Base-by-base conservation (phyloP, 2,113 vertebrate genomes). In the Leptobrachium leishanense region DNA sequence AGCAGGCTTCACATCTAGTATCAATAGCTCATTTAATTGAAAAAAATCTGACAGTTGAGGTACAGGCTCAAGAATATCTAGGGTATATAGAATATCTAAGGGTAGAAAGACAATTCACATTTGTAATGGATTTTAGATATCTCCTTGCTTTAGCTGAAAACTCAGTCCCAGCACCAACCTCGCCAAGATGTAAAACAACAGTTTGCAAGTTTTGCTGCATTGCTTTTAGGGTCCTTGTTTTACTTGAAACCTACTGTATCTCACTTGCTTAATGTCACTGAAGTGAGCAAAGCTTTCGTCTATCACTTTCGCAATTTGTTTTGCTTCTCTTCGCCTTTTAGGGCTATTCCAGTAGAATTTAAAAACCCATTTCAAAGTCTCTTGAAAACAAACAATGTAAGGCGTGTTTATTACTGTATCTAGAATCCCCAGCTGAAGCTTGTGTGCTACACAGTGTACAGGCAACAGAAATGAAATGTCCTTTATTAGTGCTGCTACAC, bases 271-370 rank as follows among this genome's bases (percentile, higher is more conserved):
- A 62, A 62, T 12, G 57, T 20, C n/a, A 62, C n/a, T 62, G 57
- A 62, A 62, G 57, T 62, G 57, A 62, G 11, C 57, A 62, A 3
- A 62, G 11, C 57, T 62, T 62, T 62, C 12, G 3, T 62, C 57
- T 62, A 62, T 62, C 2, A 62, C 57, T 62, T 62, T 62, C 11
- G 57, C n/a, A 62, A 62, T 62, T 62, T 62, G 5, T 62, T 62
- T 62, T 62, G 57, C 57, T 5, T 46, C 57, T 62, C 57, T 62
- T 62, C n/a, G 57, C 57, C 57, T 62, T 62, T 62, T 62, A 62
- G 57, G 57, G 57, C 57, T 62, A 62, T 62, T 62, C 57, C 57
- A 62, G 11, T 62, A 62, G 57, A 62, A 62, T 12, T 62, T 12
- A 62, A 62, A 62, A 62, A 62, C 57, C 57, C n/a, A 62, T 46